phyloP scores from a whole-genome alignment of 2,113 vertebrate species.

The Hucho hucho region DNA sequence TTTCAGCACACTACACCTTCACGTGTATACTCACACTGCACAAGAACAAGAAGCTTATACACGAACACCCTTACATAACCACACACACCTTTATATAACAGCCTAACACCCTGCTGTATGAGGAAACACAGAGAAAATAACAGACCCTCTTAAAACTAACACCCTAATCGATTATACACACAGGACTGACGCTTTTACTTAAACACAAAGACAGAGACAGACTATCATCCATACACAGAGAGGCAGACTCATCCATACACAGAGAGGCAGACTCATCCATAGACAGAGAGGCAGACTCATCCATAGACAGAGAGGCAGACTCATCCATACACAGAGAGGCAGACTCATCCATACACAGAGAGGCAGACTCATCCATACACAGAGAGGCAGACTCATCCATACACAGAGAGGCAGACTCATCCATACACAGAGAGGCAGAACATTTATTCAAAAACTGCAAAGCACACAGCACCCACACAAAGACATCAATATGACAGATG shows the following conservation, averaged over 20 bases:
- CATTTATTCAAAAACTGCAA: background rate
- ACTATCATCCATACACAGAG: background rate
- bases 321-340: too few species aligned
- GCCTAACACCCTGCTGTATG: conserved; percentile 28
- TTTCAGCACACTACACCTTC: conserved; percentile 56
- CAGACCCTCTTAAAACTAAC: conserved; percentile 10
- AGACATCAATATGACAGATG: background rate
- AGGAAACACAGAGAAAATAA: background rate
- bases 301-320: background rate
- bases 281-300: background rate
- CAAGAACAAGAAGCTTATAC: conserved; percentile 15
- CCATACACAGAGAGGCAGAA: too few species aligned
- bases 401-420: background rate
- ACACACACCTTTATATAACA: conserved; percentile 8
- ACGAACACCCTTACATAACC: conserved; percentile 18
- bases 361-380: background rate
- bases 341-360: background rate
- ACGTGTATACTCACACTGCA: conserved; percentile 43
- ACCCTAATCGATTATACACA: background rate
- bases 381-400: background rate
- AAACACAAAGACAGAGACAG: background rate
- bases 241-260: background rate
- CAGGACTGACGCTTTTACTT: too few species aligned
- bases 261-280: background rate
- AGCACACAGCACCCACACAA: background rate